Base-by-base conservation (phyloP, 2,113 vertebrate species). In the Xiphophorus maculatus region DNA sequence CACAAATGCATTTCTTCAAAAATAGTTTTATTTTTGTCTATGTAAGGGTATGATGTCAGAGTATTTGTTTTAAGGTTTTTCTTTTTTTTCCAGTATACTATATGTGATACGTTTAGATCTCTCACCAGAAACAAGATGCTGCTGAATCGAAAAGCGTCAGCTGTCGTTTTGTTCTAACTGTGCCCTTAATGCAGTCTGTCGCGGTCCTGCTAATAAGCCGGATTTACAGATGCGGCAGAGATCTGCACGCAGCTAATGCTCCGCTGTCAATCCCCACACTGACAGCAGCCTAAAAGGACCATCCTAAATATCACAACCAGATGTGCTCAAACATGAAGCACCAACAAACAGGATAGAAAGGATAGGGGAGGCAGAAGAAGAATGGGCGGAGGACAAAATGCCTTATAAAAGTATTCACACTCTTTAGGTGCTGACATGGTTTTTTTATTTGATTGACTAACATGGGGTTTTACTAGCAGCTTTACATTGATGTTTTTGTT, bases 261-360 rank as follows among this genome's bases (percentile, higher is more conserved):
- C 74, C 65, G 27, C 89, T 77, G 89, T 93, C 88, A 89, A 89
- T 90, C 90, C 82, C 61, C 0, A 32, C 32, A 60, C 86, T 84
- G 91, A 93, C 89, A 94, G 90, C 92, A 93, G 91, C 86, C 86
- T 79, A 69, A 84, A 92, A 92, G 87, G 83, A 87, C 84, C 88
- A 79, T 88, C 84, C 81, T 74, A 84, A 87, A 94, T 90, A 91
- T 92, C 83, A 90, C 66, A 71, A 83, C 79, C 92, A 94, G 91
- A 92, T 94, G 93, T 88, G 82, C 80, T 62, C 67, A 72, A 74
- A 73, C 40, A 65, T 84, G 71, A 84, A 82, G 73, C 79, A 65
- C 54, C 63, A 60, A 70, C 79, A 87, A 84, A 90, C 77, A 76
- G 84, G 85, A 91, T 90, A 76, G 85, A 78, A 86, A 72, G 42